Evolutionary conservation across 2,113 vertebrate species (phyloP).

Genomic region (Smithornis capensis): DNA sequence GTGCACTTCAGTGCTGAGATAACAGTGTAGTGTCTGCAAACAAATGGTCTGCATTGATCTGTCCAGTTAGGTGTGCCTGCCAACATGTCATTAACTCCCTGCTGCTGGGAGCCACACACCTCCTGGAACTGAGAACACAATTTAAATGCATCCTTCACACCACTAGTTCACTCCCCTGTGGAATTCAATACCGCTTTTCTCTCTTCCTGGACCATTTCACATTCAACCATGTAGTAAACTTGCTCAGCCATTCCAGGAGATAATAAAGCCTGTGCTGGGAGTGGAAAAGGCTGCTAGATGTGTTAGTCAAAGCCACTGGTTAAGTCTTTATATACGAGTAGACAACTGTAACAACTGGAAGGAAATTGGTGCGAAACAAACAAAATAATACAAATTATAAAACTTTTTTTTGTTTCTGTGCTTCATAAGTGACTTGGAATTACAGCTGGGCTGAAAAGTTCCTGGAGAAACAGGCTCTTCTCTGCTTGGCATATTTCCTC

Average conservation of each 20-base stretch:
- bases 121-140: neutral
- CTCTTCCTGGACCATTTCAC: neutral
- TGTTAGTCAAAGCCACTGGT: neutral
- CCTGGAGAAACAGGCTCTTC: neutral
- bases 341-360: neutral
- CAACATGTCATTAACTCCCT: constrained; percentile 5
- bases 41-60: constrained; percentile 8
- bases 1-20: neutral
- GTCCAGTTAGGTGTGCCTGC: neutral
- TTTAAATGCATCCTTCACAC: neutral
- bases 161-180: neutral
- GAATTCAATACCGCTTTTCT: neutral
- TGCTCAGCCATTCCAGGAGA: neutral
- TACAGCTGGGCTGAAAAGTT: neutral
- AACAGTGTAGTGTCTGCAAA: neutral
- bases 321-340: neutral
- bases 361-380: neutral
- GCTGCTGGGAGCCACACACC: neutral
- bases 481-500: neutral
- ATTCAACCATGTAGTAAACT: neutral
- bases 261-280: neutral
- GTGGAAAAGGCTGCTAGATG: neutral
- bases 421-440: neutral
- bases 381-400: neutral
- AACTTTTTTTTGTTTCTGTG: neutral